Evolutionary conservation across 2,888 invertebrate species (phyloP), one percentile per base, ranked within the genome.

Genomic region (Drosophila anomalata): DNA sequence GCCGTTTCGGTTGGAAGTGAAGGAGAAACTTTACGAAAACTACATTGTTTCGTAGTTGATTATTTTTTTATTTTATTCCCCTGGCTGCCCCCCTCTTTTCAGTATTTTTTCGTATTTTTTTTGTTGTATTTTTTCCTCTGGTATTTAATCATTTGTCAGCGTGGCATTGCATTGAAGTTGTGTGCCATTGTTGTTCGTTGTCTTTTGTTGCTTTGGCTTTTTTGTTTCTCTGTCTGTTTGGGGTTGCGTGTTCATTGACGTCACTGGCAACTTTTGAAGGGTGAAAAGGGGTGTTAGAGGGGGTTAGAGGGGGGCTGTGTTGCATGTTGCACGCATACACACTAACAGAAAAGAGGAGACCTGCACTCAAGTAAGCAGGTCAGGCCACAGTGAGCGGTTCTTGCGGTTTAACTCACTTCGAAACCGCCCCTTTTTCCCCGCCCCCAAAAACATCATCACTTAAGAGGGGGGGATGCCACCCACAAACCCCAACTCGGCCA

Each of bases 321-420:
- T 85, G 82, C 81, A 81, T 87, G 87, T 87, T 81, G 81, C 81
- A 81, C 81, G 81, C 82, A 81, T 79, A 74, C 86, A 67, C 71
- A 72, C 62, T 75, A 70, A 69, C 61, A 72, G 76, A 75, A 20
- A 47, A 65, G 83, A 62, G 60, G 51, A 67, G 68, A 60, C 63
- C 73, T 62, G 58, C 74, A 78, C 69, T 59, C 70, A 71, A 87
- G 86, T 87, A 82, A 82, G 83, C 86, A 82, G 81, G 81, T 82
- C 81, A 82, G 75, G 63, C 80, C 79, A 75, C 75, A 79, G 79
- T 70, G 70, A 79, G 82, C 81, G 82, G 86, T 76, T 86, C 75
- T 70, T 87, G 82, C 65, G 88, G 82, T 82, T 75, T 73, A 52
- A 42, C 72, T 71, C 68, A 65, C 63, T 68, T 68, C 56, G 65